Percentiles rank a stretch among this genome's conserved stretches.
These are phyloP conservation scores for Anarsia innoxiella DNA, from an alignment of 2,888 invertebrate species.

Conservation along the genomic window DNA sequence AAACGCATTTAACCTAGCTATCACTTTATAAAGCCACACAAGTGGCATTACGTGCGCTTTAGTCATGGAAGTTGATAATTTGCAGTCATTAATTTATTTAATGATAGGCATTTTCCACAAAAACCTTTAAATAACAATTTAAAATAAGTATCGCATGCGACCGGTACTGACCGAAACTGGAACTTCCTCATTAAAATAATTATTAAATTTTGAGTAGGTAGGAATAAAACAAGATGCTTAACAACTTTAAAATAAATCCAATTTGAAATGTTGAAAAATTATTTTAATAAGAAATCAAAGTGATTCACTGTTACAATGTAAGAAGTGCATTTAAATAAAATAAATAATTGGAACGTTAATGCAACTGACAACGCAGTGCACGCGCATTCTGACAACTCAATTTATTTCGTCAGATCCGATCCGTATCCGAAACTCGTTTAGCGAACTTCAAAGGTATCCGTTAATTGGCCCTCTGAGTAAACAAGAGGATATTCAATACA, in stretches of 20 bases:
- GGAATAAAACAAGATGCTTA: no score
- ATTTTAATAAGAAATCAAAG: slow-evolving; percentile 9
- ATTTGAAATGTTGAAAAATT: slow-evolving; percentile 4
- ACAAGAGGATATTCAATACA: slow-evolving; percentile 31
- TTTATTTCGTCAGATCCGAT: slow-evolving; percentile 60
- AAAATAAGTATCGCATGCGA: no score
- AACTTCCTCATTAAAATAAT: slow-evolving; percentile 9
- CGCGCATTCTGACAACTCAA: slow-evolving; percentile 51
- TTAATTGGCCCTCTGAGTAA: slow-evolving; percentile 50
- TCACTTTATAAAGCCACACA: no score
- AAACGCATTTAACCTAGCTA: no score
- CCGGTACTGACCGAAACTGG: no score
- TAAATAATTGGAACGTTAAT: slow-evolving; percentile 47
- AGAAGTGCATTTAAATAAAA: slow-evolving; percentile 29
- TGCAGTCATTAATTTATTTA: no score
- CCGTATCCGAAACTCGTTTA: slow-evolving; percentile 55
- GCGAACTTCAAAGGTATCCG: slow-evolving; percentile 59
- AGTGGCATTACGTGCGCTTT: no score
- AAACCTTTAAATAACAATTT: no score
- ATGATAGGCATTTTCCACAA: no score
- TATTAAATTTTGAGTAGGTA: no score
- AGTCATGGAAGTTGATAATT: no score
- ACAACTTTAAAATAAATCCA: no score
- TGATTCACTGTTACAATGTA: slow-evolving; percentile 11
- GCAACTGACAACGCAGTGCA: slow-evolving; percentile 40